phyloP scores from a whole-genome alignment of 2,797 vertebrate genomes.

The Lithobates pipiens region DNA sequence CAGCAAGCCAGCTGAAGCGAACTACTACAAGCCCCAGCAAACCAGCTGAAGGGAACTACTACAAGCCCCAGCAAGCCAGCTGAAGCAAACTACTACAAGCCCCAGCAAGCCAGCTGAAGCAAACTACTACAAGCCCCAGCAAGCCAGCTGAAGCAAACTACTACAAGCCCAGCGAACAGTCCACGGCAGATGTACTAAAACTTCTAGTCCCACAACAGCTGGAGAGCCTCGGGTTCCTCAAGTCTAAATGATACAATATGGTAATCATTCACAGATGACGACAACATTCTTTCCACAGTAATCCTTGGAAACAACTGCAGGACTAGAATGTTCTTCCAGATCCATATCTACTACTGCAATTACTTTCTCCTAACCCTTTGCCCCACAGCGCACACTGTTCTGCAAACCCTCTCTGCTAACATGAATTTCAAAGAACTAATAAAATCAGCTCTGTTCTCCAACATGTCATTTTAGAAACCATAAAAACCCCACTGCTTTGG shows the following conservation, averaged over 20 bases:
- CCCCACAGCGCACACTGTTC: background rate
- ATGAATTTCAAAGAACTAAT: background rate
- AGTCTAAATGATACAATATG: background rate
- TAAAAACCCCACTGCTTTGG: constrained; percentile 23
- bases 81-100: too few species aligned
- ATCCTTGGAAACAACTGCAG: constrained; percentile 12
- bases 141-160: background rate
- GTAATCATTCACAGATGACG: constrained; percentile 6
- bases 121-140: background rate
- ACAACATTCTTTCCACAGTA: constrained; percentile 10
- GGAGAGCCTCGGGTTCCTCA: background rate
- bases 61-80: too few species aligned
- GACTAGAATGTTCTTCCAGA: constrained; percentile 4
- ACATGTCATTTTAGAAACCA: constrained; percentile 33
- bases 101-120: too few species aligned
- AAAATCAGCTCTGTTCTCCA: background rate
- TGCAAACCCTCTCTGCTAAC: background rate
- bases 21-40: too few species aligned
- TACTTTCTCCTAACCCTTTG: background rate
- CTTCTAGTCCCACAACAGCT: background rate
- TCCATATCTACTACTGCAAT: constrained; percentile 2
- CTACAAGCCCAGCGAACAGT: background rate
- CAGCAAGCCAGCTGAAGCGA: too few species aligned
- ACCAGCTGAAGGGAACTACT: too few species aligned
- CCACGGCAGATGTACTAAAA: background rate